These are phyloP conservation scores for Martes martes DNA, from an alignment of 2,113 vertebrate species.

Conservation along the genomic window DNA sequence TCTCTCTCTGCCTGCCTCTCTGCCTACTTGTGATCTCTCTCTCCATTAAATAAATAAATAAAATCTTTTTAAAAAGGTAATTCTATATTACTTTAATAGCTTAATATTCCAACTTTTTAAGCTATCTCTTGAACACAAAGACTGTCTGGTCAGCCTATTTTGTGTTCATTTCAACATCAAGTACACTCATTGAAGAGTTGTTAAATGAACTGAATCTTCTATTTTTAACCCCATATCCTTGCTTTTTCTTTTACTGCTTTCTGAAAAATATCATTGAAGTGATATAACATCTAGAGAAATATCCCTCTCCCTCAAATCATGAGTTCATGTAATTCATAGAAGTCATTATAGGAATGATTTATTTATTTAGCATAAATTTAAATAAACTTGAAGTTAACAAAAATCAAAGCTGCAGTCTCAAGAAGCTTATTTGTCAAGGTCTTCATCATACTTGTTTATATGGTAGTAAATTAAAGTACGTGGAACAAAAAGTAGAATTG, in stretches of 20 bases:
- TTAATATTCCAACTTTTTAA: not conserved
- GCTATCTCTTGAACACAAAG: not conserved
- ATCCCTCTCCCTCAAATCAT: not conserved
- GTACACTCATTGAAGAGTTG: not conserved
- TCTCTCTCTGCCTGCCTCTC: too few relatives aligned
- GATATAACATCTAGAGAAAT: not conserved
- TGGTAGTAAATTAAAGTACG: not conserved
- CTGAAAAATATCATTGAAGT: not conserved
- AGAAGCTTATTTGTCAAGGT: not conserved
- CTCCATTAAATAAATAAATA: too few relatives aligned
- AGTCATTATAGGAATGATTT: not conserved
- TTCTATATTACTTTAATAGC: not conserved
- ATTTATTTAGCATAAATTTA: conserved; percentile 8
- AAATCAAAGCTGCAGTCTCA: not conserved
- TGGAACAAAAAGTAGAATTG: not conserved
- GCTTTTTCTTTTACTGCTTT: not conserved
- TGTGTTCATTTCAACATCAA: not conserved
- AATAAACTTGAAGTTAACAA: not conserved
- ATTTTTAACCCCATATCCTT: not conserved
- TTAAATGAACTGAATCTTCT: not conserved
- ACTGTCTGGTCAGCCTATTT: not conserved
- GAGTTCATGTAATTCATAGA: not conserved
- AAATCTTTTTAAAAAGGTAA: not conserved
- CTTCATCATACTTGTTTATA: not conserved
- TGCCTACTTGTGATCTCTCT: too few relatives aligned